Conservation (phyloP, 2,888 invertebrate genomes). For the Diachrysia chrysitis region DNA sequence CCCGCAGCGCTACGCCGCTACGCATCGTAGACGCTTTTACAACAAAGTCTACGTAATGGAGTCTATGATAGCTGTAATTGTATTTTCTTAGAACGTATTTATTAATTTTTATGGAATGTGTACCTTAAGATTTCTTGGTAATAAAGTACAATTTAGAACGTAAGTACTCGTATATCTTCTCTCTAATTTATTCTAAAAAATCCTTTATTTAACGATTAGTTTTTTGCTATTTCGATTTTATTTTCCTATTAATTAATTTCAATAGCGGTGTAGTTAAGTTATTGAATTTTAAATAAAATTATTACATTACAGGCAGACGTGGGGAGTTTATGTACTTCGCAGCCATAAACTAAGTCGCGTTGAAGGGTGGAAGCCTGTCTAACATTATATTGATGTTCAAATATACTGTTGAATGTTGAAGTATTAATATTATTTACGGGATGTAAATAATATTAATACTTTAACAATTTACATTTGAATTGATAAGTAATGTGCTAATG, state of each 20-base stretch:
- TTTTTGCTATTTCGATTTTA: background rate
- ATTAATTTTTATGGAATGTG: slow-evolving; percentile 23
- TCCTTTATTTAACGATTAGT: background rate
- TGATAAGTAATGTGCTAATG: no score
- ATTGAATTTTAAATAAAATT: background rate
- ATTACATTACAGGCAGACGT: background rate
- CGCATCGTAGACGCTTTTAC: slow-evolving; percentile 52
- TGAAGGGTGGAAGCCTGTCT: background rate
- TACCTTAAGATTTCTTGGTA: slow-evolving; percentile 15
- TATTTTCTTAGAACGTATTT: slow-evolving; percentile 36
- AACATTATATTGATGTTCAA: background rate
- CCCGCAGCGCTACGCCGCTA: slow-evolving; percentile 55
- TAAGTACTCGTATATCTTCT: background rate
- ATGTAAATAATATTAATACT: no score
- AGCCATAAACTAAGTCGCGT: background rate
- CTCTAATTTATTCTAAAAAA: background rate
- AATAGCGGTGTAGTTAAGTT: background rate
- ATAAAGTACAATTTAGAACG: background rate
- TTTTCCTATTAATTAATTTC: background rate
- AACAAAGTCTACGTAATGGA: slow-evolving; percentile 49
- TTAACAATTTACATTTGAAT: no score
- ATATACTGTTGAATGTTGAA: no score
- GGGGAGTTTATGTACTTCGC: background rate
- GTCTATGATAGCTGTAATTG: slow-evolving; percentile 42
- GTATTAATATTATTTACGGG: background rate